Evolutionary conservation across 2,113 vertebrate species (phyloP), one percentile per base, ranked within the genome.

Genomic region (human): DNA sequence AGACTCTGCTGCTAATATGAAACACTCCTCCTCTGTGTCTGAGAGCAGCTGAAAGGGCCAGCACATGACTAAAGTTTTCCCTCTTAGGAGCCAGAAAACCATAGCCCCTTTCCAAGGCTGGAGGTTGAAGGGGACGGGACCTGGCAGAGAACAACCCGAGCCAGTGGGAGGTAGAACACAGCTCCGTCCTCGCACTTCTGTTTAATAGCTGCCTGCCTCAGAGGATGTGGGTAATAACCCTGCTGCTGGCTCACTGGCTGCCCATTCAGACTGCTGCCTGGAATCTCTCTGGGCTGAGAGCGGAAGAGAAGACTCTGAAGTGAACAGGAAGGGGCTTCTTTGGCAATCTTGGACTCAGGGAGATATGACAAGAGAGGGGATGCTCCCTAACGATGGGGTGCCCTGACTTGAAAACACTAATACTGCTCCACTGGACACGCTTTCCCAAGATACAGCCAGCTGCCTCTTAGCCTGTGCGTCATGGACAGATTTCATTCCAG

Each of bases 41-140:
- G 57, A 82, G 45, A 23, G 17, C 14, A 48, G 73, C 75, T 48
- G 64, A 52, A 93, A 48, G 80, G 84, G 55, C 94, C 76, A 83
- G 48, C 7, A 3, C 22, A 45, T 93, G 95, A 97, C 68, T 68
- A 78, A 96, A 59, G 55, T 10, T 93, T 96, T 97, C 90, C 95
- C 48, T 89, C 40, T 70, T 16, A 45, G 81, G 78, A 96, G 81
- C 72, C 66, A 52, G 23, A 94, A 66, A 80, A 96, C 72, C 43
- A 17, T 0, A 90, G 59, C 66, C 90, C 91, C 38, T 95, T 88
- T 82, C 76, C 91, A 81, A 73, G 81, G 81, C 91, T 86, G 68
- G 72, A 75, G 85, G 73, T 57, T 79, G 35, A 84, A 90, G 80
- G 64, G 73, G 23, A 50, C n/a, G 8, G 91, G 27, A 86, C 73